These are phyloP conservation scores for Spinibarbus caldwelli DNA, from an alignment of 2,797 vertebrate genomes.

Conservation along the genomic window DNA sequence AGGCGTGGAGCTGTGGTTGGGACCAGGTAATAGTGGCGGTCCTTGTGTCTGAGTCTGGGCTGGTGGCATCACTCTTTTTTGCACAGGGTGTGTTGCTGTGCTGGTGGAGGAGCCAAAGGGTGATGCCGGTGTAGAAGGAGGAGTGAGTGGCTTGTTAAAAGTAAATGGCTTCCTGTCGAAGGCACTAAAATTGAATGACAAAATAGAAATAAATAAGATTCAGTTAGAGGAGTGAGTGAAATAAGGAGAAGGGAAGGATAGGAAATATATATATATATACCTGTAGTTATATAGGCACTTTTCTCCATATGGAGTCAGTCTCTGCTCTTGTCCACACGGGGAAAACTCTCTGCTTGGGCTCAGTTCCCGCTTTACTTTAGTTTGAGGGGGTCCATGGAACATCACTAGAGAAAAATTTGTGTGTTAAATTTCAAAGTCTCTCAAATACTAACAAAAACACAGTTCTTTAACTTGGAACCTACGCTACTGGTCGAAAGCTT, in stretches of 20 bases:
- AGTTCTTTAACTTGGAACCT: background rate
- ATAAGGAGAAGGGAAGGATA: background rate
- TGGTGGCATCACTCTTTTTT: slow-evolving; percentile 68
- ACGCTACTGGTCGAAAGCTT: background rate
- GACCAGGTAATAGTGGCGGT: slow-evolving; percentile 55
- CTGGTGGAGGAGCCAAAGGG: slow-evolving; percentile 72
- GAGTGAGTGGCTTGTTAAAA: slow-evolving; percentile 85
- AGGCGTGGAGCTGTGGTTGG: slow-evolving; percentile 56
- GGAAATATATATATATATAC: slow-evolving; percentile 76
- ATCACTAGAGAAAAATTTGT: slow-evolving; percentile 77
- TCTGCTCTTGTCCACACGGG: slow-evolving; percentile 86
- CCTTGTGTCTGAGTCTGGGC: slow-evolving; percentile 57
- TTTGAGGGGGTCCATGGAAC: slow-evolving; percentile 84
- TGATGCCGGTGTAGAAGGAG: slow-evolving; percentile 78
- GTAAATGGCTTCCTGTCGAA: slow-evolving; percentile 86
- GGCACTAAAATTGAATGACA: slow-evolving; percentile 79
- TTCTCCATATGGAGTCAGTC: slow-evolving; percentile 84
- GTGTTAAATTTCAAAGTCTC: background rate
- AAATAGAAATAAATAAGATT: slow-evolving; percentile 29
- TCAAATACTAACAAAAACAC: background rate
- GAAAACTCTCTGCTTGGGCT: slow-evolving; percentile 85
- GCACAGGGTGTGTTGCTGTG: slow-evolving; percentile 73
- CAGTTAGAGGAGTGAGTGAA: background rate
- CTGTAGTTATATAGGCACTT: slow-evolving; percentile 96
- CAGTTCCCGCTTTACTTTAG: slow-evolving; percentile 90